A percentile compares a stretch with the other conserved stretches of the same genome.
Conservation (phyloP, 2,888 invertebrate genomes). For the Andricus quercusramuli region DNA sequence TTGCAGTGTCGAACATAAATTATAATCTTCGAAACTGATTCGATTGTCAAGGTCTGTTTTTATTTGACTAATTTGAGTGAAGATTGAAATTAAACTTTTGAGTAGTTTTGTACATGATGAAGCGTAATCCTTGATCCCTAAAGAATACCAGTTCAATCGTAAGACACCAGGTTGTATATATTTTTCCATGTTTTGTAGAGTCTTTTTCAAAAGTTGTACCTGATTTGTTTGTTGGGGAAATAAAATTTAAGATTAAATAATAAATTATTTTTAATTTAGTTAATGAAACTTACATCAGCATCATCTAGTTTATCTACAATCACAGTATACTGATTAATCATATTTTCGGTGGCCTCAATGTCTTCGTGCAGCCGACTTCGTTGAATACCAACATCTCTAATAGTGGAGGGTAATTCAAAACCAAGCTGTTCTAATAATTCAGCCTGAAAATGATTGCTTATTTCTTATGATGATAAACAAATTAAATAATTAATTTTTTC, state of each 20-base stretch:
- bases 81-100: constrained; percentile 83
- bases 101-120: constrained; percentile 81
- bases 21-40: constrained; percentile 66
- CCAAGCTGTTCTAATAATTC: constrained; percentile 88
- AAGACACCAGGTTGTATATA: constrained; percentile 90
- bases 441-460: not conserved
- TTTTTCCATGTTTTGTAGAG: constrained; percentile 86
- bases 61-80: constrained; percentile 84
- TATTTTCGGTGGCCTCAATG: constrained; percentile 82
- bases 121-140: constrained; percentile 89
- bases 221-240: constrained; percentile 63
- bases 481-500: not conserved
- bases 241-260: constrained; percentile 5
- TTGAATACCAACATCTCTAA: constrained; percentile 82
- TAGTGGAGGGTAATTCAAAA: constrained; percentile 80
- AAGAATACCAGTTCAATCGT: constrained; percentile 91
- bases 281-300: constrained; percentile 82
- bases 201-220: constrained; percentile 85
- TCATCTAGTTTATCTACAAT: constrained; percentile 84
- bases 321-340: constrained; percentile 84
- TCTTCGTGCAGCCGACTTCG: constrained; percentile 84
- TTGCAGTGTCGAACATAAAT: constrained; percentile 62
- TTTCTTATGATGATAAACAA: not conserved
- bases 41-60: constrained; percentile 66
- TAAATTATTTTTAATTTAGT: not conserved